These are phyloP conservation scores for Pseudorectes ferrugineus DNA, from an alignment of 2,113 vertebrate species.

Conservation along the genomic window DNA sequence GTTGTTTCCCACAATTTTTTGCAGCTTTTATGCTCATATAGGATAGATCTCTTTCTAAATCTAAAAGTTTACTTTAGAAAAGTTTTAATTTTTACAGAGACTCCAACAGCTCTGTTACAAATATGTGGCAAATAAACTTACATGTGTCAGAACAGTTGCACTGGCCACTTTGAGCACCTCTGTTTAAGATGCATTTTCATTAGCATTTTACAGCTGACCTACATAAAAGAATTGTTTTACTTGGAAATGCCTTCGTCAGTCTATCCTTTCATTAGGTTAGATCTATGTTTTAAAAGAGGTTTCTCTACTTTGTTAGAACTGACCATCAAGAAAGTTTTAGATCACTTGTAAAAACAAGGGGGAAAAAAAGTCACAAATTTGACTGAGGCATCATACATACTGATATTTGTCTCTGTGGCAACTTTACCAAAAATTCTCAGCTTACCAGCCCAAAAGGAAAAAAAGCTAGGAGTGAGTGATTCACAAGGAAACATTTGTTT, in stretches of 20 bases:
- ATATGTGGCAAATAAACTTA: not conserved
- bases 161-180: not conserved
- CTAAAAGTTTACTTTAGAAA: not conserved
- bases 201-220: conserved; percentile 13
- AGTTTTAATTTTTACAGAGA: not conserved
- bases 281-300: not conserved
- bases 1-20: not conserved
- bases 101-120: not conserved
- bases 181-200: not conserved
- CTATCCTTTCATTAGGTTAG: not conserved
- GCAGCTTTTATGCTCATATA: not conserved
- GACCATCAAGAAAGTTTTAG: not conserved
- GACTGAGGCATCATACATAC: not conserved
- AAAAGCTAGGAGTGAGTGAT: not conserved
- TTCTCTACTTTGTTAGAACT: not conserved
- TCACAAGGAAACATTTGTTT: not conserved
- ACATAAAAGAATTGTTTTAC: conserved; percentile 22
- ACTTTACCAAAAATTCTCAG: not conserved
- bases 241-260: not conserved
- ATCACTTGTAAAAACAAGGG: not conserved
- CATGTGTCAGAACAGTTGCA: not conserved
- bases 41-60: not conserved
- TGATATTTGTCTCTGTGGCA: not conserved
- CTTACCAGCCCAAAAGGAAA: not conserved
- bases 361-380: not conserved